Conservation (phyloP, 2,797 vertebrate genomes). For the Carcharodon carcharias region DNA sequence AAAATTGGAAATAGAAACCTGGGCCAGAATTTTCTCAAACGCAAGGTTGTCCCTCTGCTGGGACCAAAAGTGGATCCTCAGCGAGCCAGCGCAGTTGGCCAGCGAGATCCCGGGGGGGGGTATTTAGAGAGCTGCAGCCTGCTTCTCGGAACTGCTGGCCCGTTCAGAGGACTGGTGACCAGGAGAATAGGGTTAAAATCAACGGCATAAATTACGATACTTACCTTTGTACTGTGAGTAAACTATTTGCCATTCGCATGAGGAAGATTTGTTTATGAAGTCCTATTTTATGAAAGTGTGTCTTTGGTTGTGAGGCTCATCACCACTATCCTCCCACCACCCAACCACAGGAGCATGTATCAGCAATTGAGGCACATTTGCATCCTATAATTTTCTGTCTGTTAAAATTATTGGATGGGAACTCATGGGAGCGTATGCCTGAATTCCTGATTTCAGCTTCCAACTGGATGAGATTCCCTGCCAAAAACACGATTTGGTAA, state of each 20-base stretch:
- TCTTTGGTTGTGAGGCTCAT: neutral
- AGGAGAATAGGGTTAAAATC: neutral
- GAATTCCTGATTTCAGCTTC: neutral
- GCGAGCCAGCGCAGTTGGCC: too few relatives aligned
- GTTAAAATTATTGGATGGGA: neutral
- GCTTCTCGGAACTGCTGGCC: too few relatives aligned
- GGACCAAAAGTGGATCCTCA: too few relatives aligned
- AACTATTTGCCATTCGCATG: neutral
- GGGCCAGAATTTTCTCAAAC: too few relatives aligned
- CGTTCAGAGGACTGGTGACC: too few relatives aligned
- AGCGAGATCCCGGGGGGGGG: too few relatives aligned
- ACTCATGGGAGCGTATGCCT: neutral
- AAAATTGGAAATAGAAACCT: neutral
- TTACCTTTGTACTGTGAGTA: neutral
- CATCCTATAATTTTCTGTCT: neutral
- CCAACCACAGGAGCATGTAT: neutral
- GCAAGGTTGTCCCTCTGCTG: too few relatives aligned
- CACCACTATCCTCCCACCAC: too few relatives aligned
- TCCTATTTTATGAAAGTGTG: neutral
- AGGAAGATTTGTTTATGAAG: neutral
- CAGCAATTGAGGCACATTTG: neutral
- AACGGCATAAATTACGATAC: neutral
- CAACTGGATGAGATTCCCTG: neutral
- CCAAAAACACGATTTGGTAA: neutral
- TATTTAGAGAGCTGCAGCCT: too few relatives aligned